Conservation (phyloP, 2,888 invertebrate species). For the Philereme transversata region DNA sequence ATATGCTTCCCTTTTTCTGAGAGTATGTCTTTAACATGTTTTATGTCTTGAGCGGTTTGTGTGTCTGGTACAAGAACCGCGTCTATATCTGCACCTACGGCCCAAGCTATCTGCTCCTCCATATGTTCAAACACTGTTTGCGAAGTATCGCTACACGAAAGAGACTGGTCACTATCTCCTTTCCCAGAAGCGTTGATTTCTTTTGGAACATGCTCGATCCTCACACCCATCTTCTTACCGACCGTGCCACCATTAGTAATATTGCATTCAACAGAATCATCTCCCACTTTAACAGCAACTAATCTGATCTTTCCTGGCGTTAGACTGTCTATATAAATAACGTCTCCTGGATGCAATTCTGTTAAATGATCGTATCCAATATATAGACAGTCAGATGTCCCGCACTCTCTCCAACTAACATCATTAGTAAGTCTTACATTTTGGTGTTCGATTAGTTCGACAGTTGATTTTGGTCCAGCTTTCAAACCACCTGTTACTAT, state of each 20-base stretch:
- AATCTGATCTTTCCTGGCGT: constrained; percentile 66
- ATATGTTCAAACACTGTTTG: constrained; percentile 88
- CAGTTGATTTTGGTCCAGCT: constrained; percentile 61
- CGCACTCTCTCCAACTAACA: constrained; percentile 78
- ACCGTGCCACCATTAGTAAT: constrained; percentile 81
- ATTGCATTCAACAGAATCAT: constrained; percentile 77
- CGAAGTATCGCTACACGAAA: constrained; percentile 80
- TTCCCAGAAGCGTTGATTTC: constrained; percentile 64
- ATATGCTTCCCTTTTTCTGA: constrained; percentile 73
- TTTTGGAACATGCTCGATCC: constrained; percentile 77
- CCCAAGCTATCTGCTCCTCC: constrained; percentile 75
- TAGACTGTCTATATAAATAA: constrained; percentile 75
- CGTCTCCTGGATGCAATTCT: constrained; percentile 77
- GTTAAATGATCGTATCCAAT: constrained; percentile 80
- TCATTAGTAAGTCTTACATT: constrained; percentile 79
- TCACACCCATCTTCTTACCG: constrained; percentile 78
- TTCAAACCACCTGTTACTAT: constrained; percentile 74
- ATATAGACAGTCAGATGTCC: constrained; percentile 81
- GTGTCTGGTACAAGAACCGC: constrained; percentile 67
- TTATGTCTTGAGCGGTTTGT: constrained; percentile 61
- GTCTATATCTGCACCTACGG: constrained; percentile 71
- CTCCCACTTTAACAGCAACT: constrained; percentile 64
- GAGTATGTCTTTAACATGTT: constrained; percentile 57
- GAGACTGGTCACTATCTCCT: constrained; percentile 72
- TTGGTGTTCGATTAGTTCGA: constrained; percentile 64